These are phyloP conservation scores for Nomada ruficornis DNA, from an alignment of 2,888 invertebrate genomes.

Conservation along the genomic window DNA sequence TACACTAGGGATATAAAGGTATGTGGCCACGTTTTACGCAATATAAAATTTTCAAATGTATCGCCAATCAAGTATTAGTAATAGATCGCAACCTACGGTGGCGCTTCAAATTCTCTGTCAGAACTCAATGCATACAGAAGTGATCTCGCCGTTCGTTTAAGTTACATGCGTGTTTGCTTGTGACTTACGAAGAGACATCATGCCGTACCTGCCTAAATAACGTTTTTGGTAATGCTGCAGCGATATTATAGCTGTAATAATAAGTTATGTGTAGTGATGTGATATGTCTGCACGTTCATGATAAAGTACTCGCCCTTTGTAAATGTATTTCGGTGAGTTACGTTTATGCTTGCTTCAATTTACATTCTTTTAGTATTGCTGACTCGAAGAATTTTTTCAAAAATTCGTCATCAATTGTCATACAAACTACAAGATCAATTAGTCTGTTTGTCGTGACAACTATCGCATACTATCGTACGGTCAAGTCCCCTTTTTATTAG, in stretches of 20 bases:
- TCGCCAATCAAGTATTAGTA: conserved; percentile 51
- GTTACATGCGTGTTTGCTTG: conserved; percentile 67
- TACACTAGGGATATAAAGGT: not conserved
- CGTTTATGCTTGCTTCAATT: conserved; percentile 32
- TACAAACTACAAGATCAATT: conserved; percentile 40
- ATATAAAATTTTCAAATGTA: conserved; percentile 47
- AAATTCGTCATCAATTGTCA: conserved; percentile 62
- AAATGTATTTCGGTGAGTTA: conserved; percentile 83
- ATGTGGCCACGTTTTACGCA: not conserved
- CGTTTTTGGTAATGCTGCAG: conserved; percentile 57
- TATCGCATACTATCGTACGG: conserved; percentile 8
- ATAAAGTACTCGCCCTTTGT: conserved; percentile 79
- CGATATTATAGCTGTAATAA: conserved; percentile 49
- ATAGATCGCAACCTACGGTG: conserved; percentile 46
- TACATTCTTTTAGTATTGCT: conserved; percentile 36
- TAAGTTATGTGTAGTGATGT: conserved; percentile 69
- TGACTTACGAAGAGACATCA: conserved; percentile 62
- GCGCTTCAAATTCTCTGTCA: conserved; percentile 58
- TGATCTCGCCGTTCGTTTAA: conserved; percentile 57
- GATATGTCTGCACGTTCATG: conserved; percentile 78
- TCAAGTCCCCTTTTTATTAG: not conserved
- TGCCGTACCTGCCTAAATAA: conserved; percentile 66
- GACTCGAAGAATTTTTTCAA: conserved; percentile 34
- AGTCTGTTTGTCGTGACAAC: conserved; percentile 20
- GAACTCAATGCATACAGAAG: conserved; percentile 48